Conservation (phyloP, 2,113 vertebrate species). For the Equus przewalskii region DNA sequence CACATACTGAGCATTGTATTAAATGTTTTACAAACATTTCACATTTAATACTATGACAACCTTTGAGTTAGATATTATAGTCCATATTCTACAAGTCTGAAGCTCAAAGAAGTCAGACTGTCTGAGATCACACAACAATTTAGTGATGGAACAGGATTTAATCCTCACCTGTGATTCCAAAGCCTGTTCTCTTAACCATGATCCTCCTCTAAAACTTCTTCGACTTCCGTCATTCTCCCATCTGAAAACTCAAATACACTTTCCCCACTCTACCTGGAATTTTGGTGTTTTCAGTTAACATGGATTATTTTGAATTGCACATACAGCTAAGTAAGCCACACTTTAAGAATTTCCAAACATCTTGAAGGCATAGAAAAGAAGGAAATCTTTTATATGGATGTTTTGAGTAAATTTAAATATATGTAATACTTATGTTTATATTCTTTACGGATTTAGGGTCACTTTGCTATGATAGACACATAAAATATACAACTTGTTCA, state of each 20-base stretch:
- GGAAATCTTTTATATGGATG: background rate
- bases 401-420: conserved; percentile 34
- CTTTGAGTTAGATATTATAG: background rate
- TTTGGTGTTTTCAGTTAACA: background rate
- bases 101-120: background rate
- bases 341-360: background rate
- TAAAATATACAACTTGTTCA: background rate
- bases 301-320: background rate
- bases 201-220: background rate
- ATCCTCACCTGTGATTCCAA: background rate
- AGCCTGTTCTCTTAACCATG: background rate
- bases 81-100: background rate
- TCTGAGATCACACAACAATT: background rate
- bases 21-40: background rate
- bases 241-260: background rate
- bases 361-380: background rate
- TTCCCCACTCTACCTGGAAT: background rate
- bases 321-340: background rate
- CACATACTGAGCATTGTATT: background rate
- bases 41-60: background rate
- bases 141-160: background rate
- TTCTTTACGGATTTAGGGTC: background rate
- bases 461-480: background rate
- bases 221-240: background rate
- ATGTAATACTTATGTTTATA: background rate